A percentile compares a stretch with the other conserved stretches of the same genome.
phyloP scores from a whole-genome alignment of 2,113 vertebrate species.

The Eolophus roseicapilla region DNA sequence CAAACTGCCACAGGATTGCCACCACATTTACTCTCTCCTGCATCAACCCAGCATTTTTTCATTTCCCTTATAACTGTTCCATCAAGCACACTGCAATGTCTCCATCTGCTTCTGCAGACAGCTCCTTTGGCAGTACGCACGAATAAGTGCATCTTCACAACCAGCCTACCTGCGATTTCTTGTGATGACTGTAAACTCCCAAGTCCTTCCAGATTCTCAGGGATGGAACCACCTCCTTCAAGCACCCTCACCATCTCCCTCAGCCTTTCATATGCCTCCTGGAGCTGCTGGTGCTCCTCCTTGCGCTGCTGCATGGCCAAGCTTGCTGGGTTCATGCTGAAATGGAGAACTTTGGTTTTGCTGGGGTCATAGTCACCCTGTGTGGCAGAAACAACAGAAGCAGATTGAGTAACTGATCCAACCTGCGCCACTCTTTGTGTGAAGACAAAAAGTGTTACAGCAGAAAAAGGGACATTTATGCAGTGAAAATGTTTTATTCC shows the following conservation, averaged over 20 bases:
- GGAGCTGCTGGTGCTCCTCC: constrained; percentile 81
- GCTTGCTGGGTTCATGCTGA: constrained; percentile 86
- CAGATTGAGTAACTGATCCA: background rate
- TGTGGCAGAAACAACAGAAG: background rate
- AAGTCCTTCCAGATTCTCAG: constrained; percentile 54
- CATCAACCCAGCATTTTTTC: background rate
- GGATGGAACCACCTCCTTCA: constrained; percentile 72
- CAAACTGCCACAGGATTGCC: background rate
- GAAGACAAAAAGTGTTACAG: background rate
- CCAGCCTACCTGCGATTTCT: constrained; percentile 85
- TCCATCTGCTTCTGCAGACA: background rate
- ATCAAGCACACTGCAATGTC: background rate
- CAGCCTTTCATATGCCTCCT: constrained; percentile 82
- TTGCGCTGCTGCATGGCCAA: constrained; percentile 83
- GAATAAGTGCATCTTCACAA: background rate
- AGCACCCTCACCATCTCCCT: constrained; percentile 78
- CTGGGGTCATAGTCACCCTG: constrained; percentile 90
- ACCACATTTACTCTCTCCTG: background rate
- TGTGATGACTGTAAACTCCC: constrained; percentile 79
- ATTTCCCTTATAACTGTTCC: background rate
- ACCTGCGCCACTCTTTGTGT: background rate
- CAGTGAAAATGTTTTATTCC: background rate
- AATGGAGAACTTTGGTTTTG: constrained; percentile 87
- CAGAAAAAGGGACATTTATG: background rate
- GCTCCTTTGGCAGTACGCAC: background rate